phyloP scores from a whole-genome alignment of 2,888 invertebrate genomes.

The Chalcis sispes region DNA sequence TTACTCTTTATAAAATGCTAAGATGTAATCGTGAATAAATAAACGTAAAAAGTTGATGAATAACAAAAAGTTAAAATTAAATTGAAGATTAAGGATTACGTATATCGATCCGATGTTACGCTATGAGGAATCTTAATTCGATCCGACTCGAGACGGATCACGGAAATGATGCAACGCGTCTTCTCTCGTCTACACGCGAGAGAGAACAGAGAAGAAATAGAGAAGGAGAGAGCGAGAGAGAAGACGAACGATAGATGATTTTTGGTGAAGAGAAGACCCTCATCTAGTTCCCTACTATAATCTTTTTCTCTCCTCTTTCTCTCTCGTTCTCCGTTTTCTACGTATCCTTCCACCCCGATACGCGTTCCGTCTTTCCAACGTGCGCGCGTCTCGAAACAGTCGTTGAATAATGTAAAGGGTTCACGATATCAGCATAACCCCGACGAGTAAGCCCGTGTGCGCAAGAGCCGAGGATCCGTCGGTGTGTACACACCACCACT shows the following conservation, averaged over 20 bases:
- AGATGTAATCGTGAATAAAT: too few relatives aligned
- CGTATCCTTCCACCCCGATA: constrained; percentile 9
- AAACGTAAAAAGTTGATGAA: too few relatives aligned
- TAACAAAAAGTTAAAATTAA: too few relatives aligned
- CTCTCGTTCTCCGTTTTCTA: constrained; percentile 21
- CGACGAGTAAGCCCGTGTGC: constrained; percentile 30
- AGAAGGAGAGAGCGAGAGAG: too few relatives aligned
- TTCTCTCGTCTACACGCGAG: neutral
- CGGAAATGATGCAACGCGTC: too few relatives aligned
- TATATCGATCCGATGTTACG: too few relatives aligned
- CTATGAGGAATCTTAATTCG: too few relatives aligned
- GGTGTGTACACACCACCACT: constrained; percentile 59
- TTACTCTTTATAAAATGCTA: too few relatives aligned
- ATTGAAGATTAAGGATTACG: too few relatives aligned
- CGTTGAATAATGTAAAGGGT: constrained; percentile 70
- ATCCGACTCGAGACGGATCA: too few relatives aligned
- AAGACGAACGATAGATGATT: neutral
- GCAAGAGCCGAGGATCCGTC: constrained; percentile 27
- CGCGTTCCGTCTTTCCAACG: constrained; percentile 37
- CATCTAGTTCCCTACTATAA: neutral
- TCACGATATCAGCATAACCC: constrained; percentile 69
- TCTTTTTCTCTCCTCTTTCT: neutral
- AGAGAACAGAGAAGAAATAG: constrained; percentile 6
- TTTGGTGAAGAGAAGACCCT: neutral
- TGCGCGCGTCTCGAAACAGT: constrained; percentile 55